A percentile compares a stretch with the other conserved stretches of the same genome.
Evolutionary conservation across 2,797 vertebrate genomes (phyloP).

Genomic region (Threskiornis aethiopicus): DNA sequence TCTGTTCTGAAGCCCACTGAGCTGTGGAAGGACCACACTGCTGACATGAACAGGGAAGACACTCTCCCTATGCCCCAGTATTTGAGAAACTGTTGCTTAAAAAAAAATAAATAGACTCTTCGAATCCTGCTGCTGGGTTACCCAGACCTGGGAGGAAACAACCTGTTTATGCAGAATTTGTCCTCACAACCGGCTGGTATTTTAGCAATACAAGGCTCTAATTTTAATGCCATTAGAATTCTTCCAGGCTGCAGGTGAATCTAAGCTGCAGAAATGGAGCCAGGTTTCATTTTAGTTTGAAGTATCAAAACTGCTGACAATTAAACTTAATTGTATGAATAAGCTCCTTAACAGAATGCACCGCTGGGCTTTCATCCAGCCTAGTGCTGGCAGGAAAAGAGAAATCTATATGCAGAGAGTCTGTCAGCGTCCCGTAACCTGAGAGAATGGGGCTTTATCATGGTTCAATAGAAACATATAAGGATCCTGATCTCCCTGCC

Average conservation of each 20-base stretch:
- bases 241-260: constrained; percentile 9
- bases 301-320: constrained; percentile 56
- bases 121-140: background rate
- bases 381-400: background rate
- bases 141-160: background rate
- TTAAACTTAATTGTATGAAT: constrained; percentile 49
- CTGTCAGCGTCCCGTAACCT: constrained; percentile 2
- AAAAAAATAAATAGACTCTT: background rate
- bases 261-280: background rate
- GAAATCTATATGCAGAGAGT: constrained; percentile 27
- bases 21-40: background rate
- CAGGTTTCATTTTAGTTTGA: background rate
- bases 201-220: background rate
- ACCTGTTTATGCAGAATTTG: background rate
- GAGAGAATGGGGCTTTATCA: background rate
- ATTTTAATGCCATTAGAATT: background rate
- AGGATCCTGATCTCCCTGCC: background rate
- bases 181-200: background rate
- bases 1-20: background rate
- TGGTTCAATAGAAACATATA: constrained; percentile 14
- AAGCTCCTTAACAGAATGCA: constrained; percentile 59
- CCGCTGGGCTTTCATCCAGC: constrained; percentile 36
- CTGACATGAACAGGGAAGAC: fast-evolving
- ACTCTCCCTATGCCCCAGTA: background rate
- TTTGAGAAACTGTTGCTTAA: background rate